A percentile compares a stretch with the other conserved stretches of the same genome.
Conservation (phyloP, 2,888 invertebrate genomes). For the Alloplasta piceator region DNA sequence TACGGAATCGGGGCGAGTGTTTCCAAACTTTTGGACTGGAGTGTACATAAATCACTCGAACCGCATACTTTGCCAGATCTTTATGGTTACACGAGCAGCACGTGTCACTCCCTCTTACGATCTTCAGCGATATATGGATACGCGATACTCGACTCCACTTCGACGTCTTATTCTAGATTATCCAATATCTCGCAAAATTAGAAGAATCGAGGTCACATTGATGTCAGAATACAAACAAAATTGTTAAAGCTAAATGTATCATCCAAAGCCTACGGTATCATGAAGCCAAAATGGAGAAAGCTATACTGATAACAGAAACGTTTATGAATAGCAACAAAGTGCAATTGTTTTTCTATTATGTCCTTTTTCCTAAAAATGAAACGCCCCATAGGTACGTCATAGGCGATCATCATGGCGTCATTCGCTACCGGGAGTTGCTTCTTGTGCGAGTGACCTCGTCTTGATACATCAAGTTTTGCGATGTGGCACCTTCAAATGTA, state of each 20-base stretch:
- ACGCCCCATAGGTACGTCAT: no score
- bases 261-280: no score
- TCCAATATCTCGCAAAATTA: slow-evolving; percentile 21
- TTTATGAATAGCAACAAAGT: no score
- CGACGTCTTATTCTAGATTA: slow-evolving; percentile 48
- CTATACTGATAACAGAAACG: no score
- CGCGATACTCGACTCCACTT: slow-evolving; percentile 33
- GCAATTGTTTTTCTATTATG: no score
- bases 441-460: slow-evolving; percentile 10
- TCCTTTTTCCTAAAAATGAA: no score
- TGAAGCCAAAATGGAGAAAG: no score
- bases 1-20: no score
- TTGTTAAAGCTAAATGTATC: no score
- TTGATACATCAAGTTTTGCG: slow-evolving; percentile 64
- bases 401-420: no score
- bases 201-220: slow-evolving; percentile 8
- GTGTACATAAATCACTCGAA: slow-evolving; percentile 10
- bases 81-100: slow-evolving; percentile 27
- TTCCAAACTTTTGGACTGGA: no score
- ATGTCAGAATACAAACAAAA: neutral
- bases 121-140: slow-evolving; percentile 42
- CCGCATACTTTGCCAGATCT: slow-evolving; percentile 52
- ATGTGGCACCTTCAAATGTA: slow-evolving; percentile 46
- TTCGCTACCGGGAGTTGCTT: neutral
- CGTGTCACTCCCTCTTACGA: slow-evolving; percentile 31